Percentiles rank a stretch among this genome's conserved stretches.
These are phyloP conservation scores for Phaetusa simplex DNA, from an alignment of 2,113 vertebrate species.

Conservation along the genomic window DNA sequence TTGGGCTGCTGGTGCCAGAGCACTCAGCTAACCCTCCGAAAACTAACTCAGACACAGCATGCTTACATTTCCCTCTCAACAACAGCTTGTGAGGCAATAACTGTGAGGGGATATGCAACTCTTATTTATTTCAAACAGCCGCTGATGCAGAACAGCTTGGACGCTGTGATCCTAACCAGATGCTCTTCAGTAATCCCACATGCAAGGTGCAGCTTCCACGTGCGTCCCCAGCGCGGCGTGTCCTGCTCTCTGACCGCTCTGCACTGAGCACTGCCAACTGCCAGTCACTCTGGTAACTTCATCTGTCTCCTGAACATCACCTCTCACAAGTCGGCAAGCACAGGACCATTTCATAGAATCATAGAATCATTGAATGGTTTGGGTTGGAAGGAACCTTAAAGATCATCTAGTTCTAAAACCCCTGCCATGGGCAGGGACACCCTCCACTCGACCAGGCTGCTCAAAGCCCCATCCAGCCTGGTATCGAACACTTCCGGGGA, in stretches of 20 bases:
- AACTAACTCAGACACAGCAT: neutral
- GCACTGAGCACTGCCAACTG: accelerated
- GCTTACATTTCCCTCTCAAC: slow-evolving; percentile 24
- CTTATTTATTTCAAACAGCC: slow-evolving; percentile 22
- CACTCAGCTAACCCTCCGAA: slow-evolving; percentile 1
- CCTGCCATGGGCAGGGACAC: too few species aligned
- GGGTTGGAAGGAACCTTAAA: too few species aligned
- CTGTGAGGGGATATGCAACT: neutral
- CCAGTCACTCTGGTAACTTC: neutral
- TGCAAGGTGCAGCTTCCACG: slow-evolving; percentile 7
- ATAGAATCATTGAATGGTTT: too few species aligned
- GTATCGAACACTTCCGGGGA: too few species aligned
- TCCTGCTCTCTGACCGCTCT: neutral
- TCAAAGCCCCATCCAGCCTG: too few species aligned
- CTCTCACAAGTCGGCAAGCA: neutral
- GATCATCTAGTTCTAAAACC: too few species aligned
- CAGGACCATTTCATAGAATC: neutral
- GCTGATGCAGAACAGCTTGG: neutral
- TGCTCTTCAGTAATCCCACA: neutral
- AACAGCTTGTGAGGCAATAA: slow-evolving; percentile 33
- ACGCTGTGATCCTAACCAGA: slow-evolving; percentile 28
- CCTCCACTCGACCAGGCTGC: too few species aligned
- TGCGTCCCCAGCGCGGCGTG: neutral
- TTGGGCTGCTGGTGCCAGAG: slow-evolving; percentile 21
- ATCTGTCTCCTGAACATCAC: neutral